Percentiles rank a stretch among this genome's conserved stretches.
These are phyloP conservation scores for Chloropsis cyanopogon DNA, from an alignment of 2,113 vertebrate species.

Conservation along the genomic window DNA sequence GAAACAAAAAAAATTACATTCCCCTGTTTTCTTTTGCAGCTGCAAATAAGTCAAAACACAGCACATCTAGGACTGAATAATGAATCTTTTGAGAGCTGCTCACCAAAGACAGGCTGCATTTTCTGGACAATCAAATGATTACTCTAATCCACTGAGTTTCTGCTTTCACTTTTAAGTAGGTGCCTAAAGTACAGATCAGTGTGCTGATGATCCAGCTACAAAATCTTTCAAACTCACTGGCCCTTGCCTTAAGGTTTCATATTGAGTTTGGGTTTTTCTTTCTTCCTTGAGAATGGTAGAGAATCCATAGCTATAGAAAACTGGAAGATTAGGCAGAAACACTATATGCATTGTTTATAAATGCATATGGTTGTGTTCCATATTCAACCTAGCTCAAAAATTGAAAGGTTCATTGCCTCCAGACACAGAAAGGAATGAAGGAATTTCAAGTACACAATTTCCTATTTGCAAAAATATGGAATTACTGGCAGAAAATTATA, in stretches of 20 bases:
- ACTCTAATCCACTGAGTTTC: neutral
- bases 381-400: neutral
- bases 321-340: neutral
- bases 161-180: neutral
- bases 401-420: neutral
- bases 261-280: neutral
- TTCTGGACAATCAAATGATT: neutral
- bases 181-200: neutral
- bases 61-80: neutral
- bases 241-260: neutral
- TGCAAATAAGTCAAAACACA: neutral
- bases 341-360: neutral
- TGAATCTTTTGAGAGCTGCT: neutral
- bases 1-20: neutral
- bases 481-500: neutral
- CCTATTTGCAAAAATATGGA: neutral
- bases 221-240: neutral
- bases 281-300: neutral
- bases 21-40: neutral
- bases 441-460: neutral
- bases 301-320: neutral
- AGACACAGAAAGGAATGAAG: neutral
- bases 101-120: neutral
- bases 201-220: neutral
- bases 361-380: neutral